Percentiles rank a stretch among this genome's conserved stretches.
phyloP scores from a whole-genome alignment of 53 echinoderm and acorn worm genomes.

The Hippasteria phrygiana region DNA sequence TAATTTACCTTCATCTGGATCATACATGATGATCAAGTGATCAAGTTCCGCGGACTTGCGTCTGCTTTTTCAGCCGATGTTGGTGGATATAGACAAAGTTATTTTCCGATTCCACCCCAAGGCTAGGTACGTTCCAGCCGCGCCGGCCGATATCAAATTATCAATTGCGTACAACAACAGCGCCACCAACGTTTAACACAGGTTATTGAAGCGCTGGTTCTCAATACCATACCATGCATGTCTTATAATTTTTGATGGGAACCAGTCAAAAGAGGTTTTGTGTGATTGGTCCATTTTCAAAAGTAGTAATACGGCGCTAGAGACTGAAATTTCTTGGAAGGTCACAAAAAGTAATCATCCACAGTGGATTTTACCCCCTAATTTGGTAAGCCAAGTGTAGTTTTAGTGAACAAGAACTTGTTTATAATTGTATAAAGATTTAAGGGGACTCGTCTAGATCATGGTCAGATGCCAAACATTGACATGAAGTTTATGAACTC shows the following conservation, averaged over 20 bases:
- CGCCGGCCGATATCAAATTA: not conserved
- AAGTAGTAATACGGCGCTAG: constrained; percentile 26
- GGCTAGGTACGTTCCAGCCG: not conserved
- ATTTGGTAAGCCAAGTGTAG: constrained; percentile 6
- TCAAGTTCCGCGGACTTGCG: not conserved
- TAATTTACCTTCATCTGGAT: constrained; percentile 51
- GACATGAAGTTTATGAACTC: too few species aligned
- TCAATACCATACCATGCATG: not conserved
- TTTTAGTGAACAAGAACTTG: too few species aligned
- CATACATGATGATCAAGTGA: constrained; percentile 24
- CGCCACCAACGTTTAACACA: constrained; percentile 14
- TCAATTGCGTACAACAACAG: not conserved
- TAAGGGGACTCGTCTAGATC: too few species aligned
- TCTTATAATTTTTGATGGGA: not conserved
- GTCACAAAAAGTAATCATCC: not conserved
- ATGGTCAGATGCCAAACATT: too few species aligned
- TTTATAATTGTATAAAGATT: too few species aligned
- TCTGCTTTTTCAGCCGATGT: constrained; percentile 14
- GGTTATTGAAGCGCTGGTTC: not conserved
- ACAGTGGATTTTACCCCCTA: not conserved
- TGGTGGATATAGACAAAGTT: not conserved
- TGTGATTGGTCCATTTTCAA: constrained; percentile 60
- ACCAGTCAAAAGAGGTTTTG: constrained; percentile 19
- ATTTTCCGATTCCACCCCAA: too few species aligned
- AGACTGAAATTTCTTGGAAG: not conserved